Percentiles rank a stretch among this genome's conserved stretches.
Conservation (phyloP, 2,888 invertebrate genomes). For the Minunthozetes semirufus region DNA sequence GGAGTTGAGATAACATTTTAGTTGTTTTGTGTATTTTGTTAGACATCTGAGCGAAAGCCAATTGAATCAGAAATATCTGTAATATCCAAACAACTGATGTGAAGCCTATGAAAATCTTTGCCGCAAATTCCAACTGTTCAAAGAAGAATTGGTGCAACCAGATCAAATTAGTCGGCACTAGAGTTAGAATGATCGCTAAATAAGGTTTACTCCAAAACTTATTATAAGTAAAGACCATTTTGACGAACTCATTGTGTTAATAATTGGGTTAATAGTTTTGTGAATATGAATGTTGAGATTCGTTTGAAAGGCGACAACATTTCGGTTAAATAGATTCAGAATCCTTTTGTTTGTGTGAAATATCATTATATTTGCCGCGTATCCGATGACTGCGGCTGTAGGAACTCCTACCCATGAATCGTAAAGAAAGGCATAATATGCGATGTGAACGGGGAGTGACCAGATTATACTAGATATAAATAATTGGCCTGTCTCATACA, state of each 20-base stretch:
- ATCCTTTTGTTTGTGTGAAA: no score
- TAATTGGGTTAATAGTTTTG: neutral
- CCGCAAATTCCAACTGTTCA: neutral
- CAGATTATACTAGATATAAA: no score
- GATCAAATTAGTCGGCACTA: neutral
- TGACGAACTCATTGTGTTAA: neutral
- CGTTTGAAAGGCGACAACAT: no score
- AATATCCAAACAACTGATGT: neutral
- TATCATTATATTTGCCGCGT: no score
- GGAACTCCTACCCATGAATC: no score
- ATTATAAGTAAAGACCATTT: neutral
- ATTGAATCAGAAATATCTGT: neutral
- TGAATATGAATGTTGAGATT: neutral
- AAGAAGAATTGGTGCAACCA: neutral
- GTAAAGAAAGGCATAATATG: no score
- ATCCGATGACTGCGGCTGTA: no score
- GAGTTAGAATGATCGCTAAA: neutral
- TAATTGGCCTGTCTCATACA: no score
- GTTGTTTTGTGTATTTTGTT: neutral
- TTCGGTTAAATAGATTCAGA: no score
- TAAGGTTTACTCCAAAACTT: neutral
- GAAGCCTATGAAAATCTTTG: neutral
- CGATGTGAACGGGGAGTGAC: no score
- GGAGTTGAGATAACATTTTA: neutral
- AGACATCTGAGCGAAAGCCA: neutral